Base-by-base conservation (phyloP, 2,888 invertebrate genomes). In the Cryptus armator region DNA sequence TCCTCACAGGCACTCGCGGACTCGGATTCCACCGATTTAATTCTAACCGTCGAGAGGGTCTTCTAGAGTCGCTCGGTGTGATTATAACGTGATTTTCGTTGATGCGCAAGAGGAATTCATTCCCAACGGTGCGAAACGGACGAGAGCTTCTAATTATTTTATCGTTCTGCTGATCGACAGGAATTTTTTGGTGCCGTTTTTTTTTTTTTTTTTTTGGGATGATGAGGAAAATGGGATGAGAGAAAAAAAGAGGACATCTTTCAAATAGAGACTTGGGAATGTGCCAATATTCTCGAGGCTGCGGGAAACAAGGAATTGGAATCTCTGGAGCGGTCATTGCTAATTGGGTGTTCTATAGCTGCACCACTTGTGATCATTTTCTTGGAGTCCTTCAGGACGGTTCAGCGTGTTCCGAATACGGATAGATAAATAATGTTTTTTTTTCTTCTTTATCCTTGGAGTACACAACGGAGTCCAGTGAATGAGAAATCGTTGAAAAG, bases 311-410 rank as follows among this genome's bases (percentile, higher is more conserved):
- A 37, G 29, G 70, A 80, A 90, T 89, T 87, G 87, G 86, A 84
- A 86, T 51, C 79, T 86, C 87, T 86, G 85, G 87, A 62, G 29
- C 19, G 88, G 86, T 89, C 88, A 88, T 89, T 85, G 87, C 88
- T 91, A 91, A 91, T 91, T 91, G 89, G 86, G 80, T 87, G 81
- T 86, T 86, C 88, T 87, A 37, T 37, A 84, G 85, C 71, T 76
- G 79, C 82, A 83, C 87, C 86, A 88, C 37, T 90, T 90, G 90
- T 88, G 90, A 88, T 86, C 88, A 88, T 85, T 88, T 88, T 89
- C 89, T 90, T 90, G 89, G 88, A 85, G 83, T 71, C 68, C 75
- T 59, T 24, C 19, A 64, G 7, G 74, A 44, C 10, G 48, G 6
- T 67, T 29, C 14, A 7, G 19, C 64, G 62, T 29, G 48, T 46